Conservation (phyloP, 53 echinoderm and acorn worm species). For the Crossaster papposus region DNA sequence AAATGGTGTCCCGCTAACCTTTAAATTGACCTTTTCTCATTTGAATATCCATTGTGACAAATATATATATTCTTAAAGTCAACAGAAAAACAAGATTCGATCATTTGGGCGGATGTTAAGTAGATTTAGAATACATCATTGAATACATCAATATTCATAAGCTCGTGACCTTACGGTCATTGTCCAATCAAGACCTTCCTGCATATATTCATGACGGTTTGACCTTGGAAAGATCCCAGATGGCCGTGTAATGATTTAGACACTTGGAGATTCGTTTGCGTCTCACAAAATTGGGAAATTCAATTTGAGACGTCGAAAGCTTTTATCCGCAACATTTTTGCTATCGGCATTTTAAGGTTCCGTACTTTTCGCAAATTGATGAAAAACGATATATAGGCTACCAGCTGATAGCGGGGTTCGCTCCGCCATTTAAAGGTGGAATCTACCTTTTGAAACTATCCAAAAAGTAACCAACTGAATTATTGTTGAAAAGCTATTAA, state of each 20-base stretch:
- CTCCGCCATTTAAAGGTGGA: neutral
- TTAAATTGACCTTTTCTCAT: too few species aligned
- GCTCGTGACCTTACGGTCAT: neutral
- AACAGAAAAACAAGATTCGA: neutral
- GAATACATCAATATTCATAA: neutral
- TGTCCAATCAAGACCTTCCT: slow-evolving; percentile 12
- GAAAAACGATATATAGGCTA: neutral
- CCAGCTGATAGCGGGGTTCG: neutral
- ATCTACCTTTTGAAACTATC: too few species aligned
- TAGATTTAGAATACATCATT: neutral
- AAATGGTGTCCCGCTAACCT: too few species aligned
- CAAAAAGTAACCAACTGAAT: too few species aligned
- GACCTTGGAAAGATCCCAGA: slow-evolving; percentile 41
- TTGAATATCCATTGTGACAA: too few species aligned
- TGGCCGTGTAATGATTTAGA: slow-evolving; percentile 17
- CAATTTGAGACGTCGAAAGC: slow-evolving; percentile 27
- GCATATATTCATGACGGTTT: slow-evolving; percentile 38
- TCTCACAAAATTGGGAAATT: slow-evolving; percentile 36
- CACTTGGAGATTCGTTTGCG: slow-evolving; percentile 20
- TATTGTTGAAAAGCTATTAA: too few species aligned
- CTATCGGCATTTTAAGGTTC: slow-evolving; percentile 11
- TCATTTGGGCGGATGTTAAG: neutral
- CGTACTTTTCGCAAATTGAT: neutral
- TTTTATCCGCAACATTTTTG: slow-evolving; percentile 14
- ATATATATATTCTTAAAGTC: too few species aligned